Evolutionary conservation across 2,113 vertebrate species (phyloP).

Genomic region (Numenius arquata): DNA sequence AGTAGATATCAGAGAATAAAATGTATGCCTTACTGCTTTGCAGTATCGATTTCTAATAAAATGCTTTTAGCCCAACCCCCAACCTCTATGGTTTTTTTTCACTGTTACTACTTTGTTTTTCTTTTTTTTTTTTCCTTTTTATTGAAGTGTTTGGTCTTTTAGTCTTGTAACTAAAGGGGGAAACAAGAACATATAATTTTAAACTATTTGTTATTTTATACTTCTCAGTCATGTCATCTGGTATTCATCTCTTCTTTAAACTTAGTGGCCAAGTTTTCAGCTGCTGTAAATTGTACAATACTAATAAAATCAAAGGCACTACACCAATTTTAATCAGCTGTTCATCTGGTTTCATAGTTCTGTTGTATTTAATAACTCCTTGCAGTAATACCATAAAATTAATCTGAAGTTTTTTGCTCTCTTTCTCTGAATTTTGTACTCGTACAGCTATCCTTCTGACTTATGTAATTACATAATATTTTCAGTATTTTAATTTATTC

Average conservation of each 20-base stretch:
- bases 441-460: neutral
- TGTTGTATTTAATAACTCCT: neutral
- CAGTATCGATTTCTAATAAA: neutral
- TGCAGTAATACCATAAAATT: neutral
- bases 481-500: neutral
- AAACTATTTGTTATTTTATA: neutral
- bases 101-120: neutral
- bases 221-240: neutral
- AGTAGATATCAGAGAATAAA: neutral
- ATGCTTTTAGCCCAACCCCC: neutral
- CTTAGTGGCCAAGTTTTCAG: neutral
- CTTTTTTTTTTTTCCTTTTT: neutral
- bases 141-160: neutral
- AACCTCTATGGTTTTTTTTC: rapidly evolving
- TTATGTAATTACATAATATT: neutral
- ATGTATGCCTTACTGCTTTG: neutral
- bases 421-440: neutral
- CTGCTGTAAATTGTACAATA: neutral
- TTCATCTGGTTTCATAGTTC: neutral
- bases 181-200: neutral
- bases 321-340: neutral
- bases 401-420: neutral
- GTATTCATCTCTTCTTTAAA: neutral
- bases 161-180: neutral
- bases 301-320: constrained; percentile 7